Evolutionary conservation across 2,888 invertebrate species (phyloP).

Genomic region (Napeogenes sylphis): DNA sequence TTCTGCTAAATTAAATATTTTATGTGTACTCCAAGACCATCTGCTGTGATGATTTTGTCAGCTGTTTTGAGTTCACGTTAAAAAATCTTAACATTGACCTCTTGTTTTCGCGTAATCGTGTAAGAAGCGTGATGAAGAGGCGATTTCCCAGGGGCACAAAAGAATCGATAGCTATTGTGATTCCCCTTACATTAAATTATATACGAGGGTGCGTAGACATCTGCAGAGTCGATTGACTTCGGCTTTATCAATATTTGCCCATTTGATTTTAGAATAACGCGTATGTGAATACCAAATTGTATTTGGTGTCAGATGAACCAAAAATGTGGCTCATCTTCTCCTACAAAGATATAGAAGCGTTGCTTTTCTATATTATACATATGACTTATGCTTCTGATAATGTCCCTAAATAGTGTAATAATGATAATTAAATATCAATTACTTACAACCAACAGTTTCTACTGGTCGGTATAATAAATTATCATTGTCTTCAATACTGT

Average conservation of each 20-base stretch:
- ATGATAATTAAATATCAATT: too few relatives aligned
- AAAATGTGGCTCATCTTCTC: conserved; percentile 23
- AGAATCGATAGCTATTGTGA: conserved; percentile 68
- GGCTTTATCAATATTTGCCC: conserved; percentile 67
- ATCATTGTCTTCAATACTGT: too few relatives aligned
- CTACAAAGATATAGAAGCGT: neutral
- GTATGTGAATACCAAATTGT: conserved; percentile 42
- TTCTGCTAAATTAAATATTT: too few relatives aligned
- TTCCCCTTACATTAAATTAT: conserved; percentile 68
- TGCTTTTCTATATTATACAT: conserved; percentile 3
- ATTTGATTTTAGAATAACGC: conserved; percentile 56
- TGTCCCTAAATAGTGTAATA: too few relatives aligned
- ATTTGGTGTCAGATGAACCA: conserved; percentile 36
- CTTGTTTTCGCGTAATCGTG: conserved; percentile 51
- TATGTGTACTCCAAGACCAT: neutral
- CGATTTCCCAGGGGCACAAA: conserved; percentile 58
- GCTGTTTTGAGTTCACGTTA: conserved; percentile 17
- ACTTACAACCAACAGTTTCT: too few relatives aligned
- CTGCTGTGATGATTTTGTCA: neutral
- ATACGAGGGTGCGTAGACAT: conserved; percentile 62
- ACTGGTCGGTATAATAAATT: too few relatives aligned
- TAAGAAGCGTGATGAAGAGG: conserved; percentile 51
- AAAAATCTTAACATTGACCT: conserved; percentile 33
- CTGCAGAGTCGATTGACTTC: conserved; percentile 63
- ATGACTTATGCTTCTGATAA: neutral